These are phyloP conservation scores for Pelvicachromis taeniatus DNA, from an alignment of 2,113 vertebrate genomes.

Conservation along the genomic window DNA sequence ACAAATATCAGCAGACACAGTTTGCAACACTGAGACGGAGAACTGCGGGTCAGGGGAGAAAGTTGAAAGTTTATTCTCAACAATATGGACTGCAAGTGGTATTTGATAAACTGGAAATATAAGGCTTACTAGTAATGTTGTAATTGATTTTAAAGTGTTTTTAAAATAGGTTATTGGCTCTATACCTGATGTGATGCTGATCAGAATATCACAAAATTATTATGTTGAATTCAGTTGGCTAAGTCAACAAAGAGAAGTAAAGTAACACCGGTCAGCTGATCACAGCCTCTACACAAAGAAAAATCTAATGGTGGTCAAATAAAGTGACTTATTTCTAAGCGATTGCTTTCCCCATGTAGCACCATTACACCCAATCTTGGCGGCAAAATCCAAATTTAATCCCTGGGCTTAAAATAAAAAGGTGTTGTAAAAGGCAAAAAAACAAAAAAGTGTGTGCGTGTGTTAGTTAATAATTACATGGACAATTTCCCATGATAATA, in stretches of 20 bases:
- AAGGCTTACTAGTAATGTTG: no score
- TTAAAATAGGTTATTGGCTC: not conserved
- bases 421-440: not conserved
- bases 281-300: not conserved
- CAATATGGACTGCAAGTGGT: no score
- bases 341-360: not conserved
- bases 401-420: not conserved
- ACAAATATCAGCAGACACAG: not conserved
- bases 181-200: not conserved
- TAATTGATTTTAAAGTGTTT: not conserved
- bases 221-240: not conserved
- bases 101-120: no score
- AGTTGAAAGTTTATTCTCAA: no score
- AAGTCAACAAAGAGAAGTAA: not conserved
- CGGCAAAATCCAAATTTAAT: not conserved
- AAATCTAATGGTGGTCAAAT: not conserved
- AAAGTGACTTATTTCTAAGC: not conserved
- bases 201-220: not conserved
- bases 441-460: not conserved
- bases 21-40: not conserved
- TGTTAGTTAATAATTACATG: constrained; percentile 10
- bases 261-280: not conserved
- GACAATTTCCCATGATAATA: constrained; percentile 33
- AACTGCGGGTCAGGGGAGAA: no score
- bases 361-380: not conserved